Conservation (phyloP, 2,113 vertebrate genomes). For the Vanacampus margaritifer region DNA sequence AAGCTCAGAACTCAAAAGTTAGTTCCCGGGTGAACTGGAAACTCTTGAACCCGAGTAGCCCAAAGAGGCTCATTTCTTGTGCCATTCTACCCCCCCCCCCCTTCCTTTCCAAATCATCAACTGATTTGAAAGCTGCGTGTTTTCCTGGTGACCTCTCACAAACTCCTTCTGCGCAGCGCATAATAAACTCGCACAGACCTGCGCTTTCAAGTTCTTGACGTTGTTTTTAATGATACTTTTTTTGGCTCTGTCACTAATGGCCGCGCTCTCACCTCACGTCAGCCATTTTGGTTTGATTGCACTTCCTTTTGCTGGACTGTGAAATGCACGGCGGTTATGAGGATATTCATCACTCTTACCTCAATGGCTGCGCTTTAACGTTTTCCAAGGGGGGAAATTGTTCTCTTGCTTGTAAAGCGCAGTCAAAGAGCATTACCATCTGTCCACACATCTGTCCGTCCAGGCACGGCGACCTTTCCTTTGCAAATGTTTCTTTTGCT, state of each 20-base stretch:
- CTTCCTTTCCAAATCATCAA: neutral
- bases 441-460: conserved; percentile 9
- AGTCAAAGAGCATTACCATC: conserved; percentile 25
- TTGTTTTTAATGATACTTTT: conserved; percentile 42
- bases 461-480: neutral
- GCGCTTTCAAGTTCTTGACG: conserved; percentile 31
- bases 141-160: conserved; percentile 27
- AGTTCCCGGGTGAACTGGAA: conserved; percentile 40
- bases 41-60: conserved; percentile 45
- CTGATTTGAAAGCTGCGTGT: conserved; percentile 11
- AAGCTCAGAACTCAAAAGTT: neutral
- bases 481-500: neutral
- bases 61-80: conserved; percentile 47
- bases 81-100: conserved; percentile 35
- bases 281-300: conserved; percentile 44
- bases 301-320: conserved; percentile 40
- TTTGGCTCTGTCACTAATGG: conserved; percentile 35
- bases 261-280: conserved; percentile 39
- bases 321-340: conserved; percentile 42
- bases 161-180: conserved; percentile 22
- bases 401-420: conserved; percentile 9
- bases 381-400: conserved; percentile 20
- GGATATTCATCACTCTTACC: conserved; percentile 48
- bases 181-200: conserved; percentile 26
- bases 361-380: conserved; percentile 21